Evolutionary conservation across 1,140 invertebrate species (phyloP).

Genomic region (Drosophila suzukii): DNA sequence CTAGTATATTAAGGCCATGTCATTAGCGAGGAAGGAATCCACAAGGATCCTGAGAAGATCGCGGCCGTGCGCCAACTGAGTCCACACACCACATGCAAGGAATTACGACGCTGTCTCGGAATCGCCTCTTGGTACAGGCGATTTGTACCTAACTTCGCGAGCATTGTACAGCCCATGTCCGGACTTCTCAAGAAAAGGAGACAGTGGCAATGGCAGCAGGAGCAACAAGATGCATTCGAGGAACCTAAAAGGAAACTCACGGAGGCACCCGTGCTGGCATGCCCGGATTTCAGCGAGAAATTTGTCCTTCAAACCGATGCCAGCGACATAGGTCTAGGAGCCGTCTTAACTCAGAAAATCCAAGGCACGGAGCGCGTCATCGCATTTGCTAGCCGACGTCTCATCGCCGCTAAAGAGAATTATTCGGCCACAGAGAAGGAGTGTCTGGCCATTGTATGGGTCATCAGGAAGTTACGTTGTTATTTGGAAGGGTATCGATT

Average conservation of each 20-base stretch:
- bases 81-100: too few species aligned
- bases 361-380: background rate
- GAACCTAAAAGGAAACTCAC: background rate
- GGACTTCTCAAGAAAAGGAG: too few species aligned
- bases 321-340: background rate
- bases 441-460: too few species aligned
- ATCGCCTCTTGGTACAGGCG: too few species aligned
- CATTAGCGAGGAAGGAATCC: constrained; percentile 21
- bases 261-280: background rate
- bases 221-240: background rate
- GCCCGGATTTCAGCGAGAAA: background rate
- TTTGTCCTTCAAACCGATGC: background rate
- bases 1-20: too few species aligned
- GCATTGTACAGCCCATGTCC: too few species aligned
- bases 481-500: too few species aligned
- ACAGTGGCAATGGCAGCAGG: constrained; percentile 42
- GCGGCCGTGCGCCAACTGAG: too few species aligned
- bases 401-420: background rate
- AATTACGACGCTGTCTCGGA: too few species aligned
- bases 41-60: background rate
- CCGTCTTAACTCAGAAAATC: too few species aligned
- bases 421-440: background rate
- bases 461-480: too few species aligned
- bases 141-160: too few species aligned
- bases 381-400: background rate